A percentile compares a stretch with the other conserved stretches of the same genome.
phyloP scores from a whole-genome alignment of 2,797 vertebrate species.

The Rhabdomys pumilio region DNA sequence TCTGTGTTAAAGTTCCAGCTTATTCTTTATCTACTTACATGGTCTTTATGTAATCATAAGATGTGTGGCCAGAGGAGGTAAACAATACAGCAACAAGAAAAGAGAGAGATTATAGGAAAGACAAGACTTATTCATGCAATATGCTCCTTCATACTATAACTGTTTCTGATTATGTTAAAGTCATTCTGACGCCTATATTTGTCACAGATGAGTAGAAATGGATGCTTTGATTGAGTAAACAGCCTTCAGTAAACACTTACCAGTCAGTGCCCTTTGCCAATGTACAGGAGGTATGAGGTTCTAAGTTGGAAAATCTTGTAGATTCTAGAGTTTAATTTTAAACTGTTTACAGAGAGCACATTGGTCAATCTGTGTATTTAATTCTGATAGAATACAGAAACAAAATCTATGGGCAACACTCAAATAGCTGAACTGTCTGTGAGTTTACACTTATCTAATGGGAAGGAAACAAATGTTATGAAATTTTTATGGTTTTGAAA shows the following conservation, averaged over 20 bases:
- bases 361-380: background rate
- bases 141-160: background rate
- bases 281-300: background rate
- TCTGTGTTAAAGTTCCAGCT: background rate
- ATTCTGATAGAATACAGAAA: background rate
- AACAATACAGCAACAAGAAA: background rate
- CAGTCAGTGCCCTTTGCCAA: background rate
- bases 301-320: background rate
- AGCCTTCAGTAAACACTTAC: background rate
- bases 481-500: background rate
- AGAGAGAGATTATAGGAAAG: background rate
- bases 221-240: background rate
- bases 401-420: constrained; percentile 3
- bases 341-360: background rate
- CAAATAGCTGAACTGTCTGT: background rate
- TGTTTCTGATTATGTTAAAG: background rate
- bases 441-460: background rate
- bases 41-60: background rate
- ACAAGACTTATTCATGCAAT: background rate
- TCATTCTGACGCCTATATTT: background rate
- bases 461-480: background rate
- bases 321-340: background rate
- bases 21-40: background rate
- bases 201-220: background rate
- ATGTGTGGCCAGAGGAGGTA: background rate